These are phyloP conservation scores for Phenacoccus solenopsis DNA, from an alignment of 1,140 invertebrate species.

Conservation along the genomic window DNA sequence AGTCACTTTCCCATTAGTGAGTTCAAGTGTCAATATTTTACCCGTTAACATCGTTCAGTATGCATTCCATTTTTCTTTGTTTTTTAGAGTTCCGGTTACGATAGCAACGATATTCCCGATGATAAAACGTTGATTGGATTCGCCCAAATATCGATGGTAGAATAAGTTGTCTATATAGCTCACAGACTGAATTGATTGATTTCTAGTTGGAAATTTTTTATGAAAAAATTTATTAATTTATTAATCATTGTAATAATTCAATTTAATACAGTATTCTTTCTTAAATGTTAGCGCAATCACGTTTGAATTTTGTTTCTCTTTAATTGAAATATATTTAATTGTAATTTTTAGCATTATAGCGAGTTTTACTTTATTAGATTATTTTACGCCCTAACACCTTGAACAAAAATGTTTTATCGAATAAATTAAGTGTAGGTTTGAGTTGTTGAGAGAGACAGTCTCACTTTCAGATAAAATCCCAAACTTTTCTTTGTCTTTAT, in stretches of 20 bases:
- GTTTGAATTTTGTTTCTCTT: too few relatives aligned
- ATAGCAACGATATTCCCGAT: constrained; percentile 72
- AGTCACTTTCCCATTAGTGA: constrained; percentile 86
- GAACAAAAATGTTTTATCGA: too few relatives aligned
- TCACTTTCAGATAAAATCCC: too few relatives aligned
- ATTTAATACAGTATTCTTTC: too few relatives aligned
- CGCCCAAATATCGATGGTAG: constrained; percentile 87
- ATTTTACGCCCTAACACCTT: too few relatives aligned
- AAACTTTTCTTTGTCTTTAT: too few relatives aligned
- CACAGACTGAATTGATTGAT: neutral
- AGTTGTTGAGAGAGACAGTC: too few relatives aligned
- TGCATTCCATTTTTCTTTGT: neutral
- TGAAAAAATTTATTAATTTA: neutral
- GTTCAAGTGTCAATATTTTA: constrained; percentile 21
- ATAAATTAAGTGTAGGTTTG: too few relatives aligned
- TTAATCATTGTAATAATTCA: constrained; percentile 4
- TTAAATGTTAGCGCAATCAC: too few relatives aligned
- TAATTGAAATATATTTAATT: too few relatives aligned
- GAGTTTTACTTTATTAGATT: too few relatives aligned
- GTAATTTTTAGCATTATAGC: too few relatives aligned
- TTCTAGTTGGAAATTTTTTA: neutral
- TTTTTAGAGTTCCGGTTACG: constrained; percentile 62
- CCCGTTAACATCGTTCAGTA: neutral
- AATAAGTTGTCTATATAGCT: constrained; percentile 36
- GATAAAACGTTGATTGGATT: constrained; percentile 90